Conservation (phyloP, 2,888 invertebrate species). For the Limnephilus auricula region DNA sequence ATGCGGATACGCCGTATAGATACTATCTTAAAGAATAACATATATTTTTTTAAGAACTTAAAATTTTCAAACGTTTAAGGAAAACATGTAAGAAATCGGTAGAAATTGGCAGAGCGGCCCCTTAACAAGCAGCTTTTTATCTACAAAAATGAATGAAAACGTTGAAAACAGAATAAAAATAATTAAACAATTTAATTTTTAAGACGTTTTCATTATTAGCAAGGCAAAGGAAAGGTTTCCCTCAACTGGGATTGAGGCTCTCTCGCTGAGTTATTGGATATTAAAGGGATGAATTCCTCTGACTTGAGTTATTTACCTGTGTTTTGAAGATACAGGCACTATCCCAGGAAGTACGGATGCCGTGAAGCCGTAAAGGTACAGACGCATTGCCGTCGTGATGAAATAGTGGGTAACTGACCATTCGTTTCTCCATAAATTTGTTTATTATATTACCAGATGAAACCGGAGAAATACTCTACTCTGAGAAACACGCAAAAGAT, state of each 20-base stretch:
- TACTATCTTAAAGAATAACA: too few relatives aligned
- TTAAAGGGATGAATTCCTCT: constrained; percentile 27
- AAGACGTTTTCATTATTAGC: neutral
- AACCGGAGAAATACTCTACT: neutral
- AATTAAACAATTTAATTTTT: too few relatives aligned
- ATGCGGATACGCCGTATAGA: too few relatives aligned
- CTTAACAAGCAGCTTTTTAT: too few relatives aligned
- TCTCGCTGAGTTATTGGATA: constrained; percentile 20
- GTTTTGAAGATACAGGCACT: constrained; percentile 13
- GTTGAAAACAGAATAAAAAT: too few relatives aligned
- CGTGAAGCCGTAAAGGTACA: neutral
- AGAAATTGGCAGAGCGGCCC: too few relatives aligned
- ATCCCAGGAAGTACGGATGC: neutral
- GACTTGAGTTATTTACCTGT: constrained; percentile 34
- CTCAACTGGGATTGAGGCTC: neutral
- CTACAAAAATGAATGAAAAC: too few relatives aligned
- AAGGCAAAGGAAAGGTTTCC: neutral
- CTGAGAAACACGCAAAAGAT: neutral
- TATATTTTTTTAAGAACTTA: too few relatives aligned
- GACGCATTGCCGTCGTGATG: constrained; percentile 19
- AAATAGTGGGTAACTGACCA: constrained; percentile 21
- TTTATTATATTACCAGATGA: constrained; percentile 17
- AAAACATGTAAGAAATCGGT: too few relatives aligned
- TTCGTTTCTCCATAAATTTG: neutral
- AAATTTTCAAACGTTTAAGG: too few relatives aligned